Conservation (phyloP, 1,140 invertebrate species). For the Colletes latitarsis region DNA sequence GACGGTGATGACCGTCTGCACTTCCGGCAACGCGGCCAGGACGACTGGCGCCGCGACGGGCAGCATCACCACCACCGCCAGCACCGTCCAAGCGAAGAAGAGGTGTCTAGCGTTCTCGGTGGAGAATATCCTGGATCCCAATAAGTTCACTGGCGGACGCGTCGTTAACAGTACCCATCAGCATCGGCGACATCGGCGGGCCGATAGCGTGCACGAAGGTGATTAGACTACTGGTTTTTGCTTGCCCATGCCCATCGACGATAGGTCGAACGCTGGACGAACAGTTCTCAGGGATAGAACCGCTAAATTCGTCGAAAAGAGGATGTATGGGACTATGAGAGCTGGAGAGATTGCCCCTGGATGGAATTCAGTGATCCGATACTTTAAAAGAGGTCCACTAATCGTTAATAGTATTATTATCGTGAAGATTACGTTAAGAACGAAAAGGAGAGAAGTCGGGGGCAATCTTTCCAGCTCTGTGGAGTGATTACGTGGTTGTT, state of each 20-base stretch:
- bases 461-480: too few species aligned
- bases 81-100: slow-evolving; percentile 70
- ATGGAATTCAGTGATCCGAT: too few species aligned
- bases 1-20: slow-evolving; percentile 68
- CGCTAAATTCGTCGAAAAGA: too few species aligned
- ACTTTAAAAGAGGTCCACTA: too few species aligned
- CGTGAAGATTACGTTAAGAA: too few species aligned
- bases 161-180: slow-evolving; percentile 67
- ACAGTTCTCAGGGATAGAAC: too few species aligned
- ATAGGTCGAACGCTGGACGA: neutral
- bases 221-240: slow-evolving; percentile 59
- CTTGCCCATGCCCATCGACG: neutral
- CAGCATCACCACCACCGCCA: slow-evolving; percentile 71
- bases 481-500: too few species aligned
- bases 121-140: slow-evolving; percentile 95
- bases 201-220: slow-evolving; percentile 81
- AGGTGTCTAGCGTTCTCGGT: slow-evolving; percentile 91
- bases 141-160: slow-evolving; percentile 90
- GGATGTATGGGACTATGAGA: too few species aligned
- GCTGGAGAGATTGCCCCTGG: too few species aligned
- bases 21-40: slow-evolving; percentile 58
- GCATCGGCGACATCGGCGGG: slow-evolving; percentile 77
- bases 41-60: slow-evolving; percentile 60
- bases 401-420: too few species aligned
- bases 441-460: too few species aligned